These are phyloP conservation scores for Cherax destructor DNA, from an alignment of 1,140 invertebrate species.

Conservation along the genomic window DNA sequence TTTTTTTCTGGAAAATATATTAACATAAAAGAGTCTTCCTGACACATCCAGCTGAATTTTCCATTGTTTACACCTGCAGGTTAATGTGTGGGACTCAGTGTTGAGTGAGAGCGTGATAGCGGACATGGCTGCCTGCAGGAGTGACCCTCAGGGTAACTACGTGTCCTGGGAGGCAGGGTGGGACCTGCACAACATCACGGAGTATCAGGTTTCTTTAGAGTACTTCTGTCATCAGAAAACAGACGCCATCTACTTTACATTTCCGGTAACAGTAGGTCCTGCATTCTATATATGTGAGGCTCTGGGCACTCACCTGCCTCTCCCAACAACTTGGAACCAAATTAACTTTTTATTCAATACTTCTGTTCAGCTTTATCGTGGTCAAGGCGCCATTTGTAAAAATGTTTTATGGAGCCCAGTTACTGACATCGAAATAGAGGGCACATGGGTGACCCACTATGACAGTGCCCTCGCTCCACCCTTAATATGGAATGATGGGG, in stretches of 20 bases:
- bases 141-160: conserved; percentile 48
- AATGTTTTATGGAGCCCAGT: conserved; percentile 34
- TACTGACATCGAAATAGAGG: conserved; percentile 42
- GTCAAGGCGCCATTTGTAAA: not conserved
- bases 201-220: conserved; percentile 18
- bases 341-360: not conserved
- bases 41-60: not conserved
- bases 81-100: conserved; percentile 52
- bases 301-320: conserved; percentile 46
- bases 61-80: not conserved
- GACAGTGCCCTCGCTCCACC: conserved; percentile 21
- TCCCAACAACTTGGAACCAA: conserved; percentile 16
- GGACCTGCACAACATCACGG: conserved; percentile 32
- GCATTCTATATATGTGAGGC: conserved; percentile 53
- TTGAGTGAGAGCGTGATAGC: conserved; percentile 6
- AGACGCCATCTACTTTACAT: conserved; percentile 33
- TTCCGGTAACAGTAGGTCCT: not conserved
- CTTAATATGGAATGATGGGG: conserved; percentile 48
- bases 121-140: conserved; percentile 36
- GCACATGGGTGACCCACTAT: conserved; percentile 47
- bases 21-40: no score
- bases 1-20: no score
- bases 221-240: conserved; percentile 29
- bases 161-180: conserved; percentile 50
- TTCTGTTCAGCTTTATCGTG: not conserved